A percentile compares a stretch with the other conserved stretches of the same genome.
Evolutionary conservation across 2,113 vertebrate genomes (phyloP).

Genomic region (Eurystomus gularis): DNA sequence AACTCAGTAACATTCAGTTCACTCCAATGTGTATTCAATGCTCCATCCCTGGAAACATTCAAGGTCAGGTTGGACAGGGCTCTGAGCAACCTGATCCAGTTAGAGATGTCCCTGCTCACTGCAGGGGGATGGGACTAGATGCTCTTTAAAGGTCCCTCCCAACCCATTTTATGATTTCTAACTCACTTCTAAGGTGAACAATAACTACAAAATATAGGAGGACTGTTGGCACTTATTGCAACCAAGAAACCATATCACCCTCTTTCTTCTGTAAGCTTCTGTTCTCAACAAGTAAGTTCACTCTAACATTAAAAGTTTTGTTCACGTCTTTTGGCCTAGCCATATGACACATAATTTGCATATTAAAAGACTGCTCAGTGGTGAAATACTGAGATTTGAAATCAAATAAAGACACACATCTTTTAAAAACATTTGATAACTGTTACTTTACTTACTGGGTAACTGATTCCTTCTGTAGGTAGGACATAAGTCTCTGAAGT

Average conservation of each 20-base stretch:
- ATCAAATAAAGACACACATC: not conserved
- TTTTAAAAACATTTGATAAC: not conserved
- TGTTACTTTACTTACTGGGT: constrained; percentile 47
- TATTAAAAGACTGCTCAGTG: not conserved
- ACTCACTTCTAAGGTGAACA: not conserved
- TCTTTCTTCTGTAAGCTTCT: not conserved
- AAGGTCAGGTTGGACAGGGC: no score
- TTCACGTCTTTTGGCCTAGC: not conserved
- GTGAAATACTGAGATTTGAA: not conserved
- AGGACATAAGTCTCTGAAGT: not conserved
- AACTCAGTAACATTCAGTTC: not conserved
- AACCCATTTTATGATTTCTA: not conserved
- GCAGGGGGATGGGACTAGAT: no score
- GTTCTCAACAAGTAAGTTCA: not conserved
- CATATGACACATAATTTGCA: not conserved
- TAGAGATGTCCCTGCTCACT: no score
- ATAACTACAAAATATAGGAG: not conserved
- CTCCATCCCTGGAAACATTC: no score
- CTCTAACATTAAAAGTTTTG: not conserved
- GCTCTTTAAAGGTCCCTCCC: no score
- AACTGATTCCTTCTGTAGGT: not conserved
- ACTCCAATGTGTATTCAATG: not conserved
- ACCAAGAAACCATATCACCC: not conserved
- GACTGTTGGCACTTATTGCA: not conserved
- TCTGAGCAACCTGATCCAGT: no score